Evolutionary conservation across 2,888 invertebrate species (phyloP).

Genomic region (Diadromus collaris): DNA sequence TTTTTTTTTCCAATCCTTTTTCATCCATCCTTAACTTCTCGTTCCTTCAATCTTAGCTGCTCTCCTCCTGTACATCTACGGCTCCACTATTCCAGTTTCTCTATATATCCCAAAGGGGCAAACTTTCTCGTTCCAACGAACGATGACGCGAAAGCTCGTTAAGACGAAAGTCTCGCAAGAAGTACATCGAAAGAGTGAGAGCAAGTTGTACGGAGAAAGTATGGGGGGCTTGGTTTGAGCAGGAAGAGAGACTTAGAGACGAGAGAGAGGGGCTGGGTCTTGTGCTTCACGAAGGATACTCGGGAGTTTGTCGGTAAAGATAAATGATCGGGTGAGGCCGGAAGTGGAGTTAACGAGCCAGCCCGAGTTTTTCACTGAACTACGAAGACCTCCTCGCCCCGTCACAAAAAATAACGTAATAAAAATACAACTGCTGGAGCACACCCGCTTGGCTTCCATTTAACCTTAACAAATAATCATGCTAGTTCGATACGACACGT

Average conservation of each 20-base stretch:
- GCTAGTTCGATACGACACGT: background rate
- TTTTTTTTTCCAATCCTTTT: conserved; percentile 38
- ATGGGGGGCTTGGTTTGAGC: conserved; percentile 1
- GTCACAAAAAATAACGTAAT: conserved; percentile 35
- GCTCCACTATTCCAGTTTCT: conserved; percentile 17
- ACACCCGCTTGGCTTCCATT: conserved; percentile 1
- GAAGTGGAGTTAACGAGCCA: conserved; percentile 63
- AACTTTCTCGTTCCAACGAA: conserved; percentile 56
- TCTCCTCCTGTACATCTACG: conserved; percentile 16
- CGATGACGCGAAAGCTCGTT: conserved; percentile 58
- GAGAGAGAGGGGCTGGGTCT: conserved; percentile 25
- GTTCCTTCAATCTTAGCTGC: conserved; percentile 56
- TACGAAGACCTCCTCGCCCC: conserved; percentile 13
- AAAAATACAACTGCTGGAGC: conserved; percentile 31
- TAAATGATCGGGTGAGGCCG: conserved; percentile 57
- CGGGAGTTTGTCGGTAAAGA: conserved; percentile 61
- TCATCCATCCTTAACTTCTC: conserved; percentile 40
- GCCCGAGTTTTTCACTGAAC: conserved; percentile 52
- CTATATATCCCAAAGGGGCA: conserved; percentile 49
- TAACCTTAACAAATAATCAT: conserved; percentile 24
- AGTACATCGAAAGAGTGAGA: conserved; percentile 37
- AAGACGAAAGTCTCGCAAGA: conserved; percentile 53
- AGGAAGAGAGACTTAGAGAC: conserved; percentile 8
- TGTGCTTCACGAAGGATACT: conserved; percentile 18
- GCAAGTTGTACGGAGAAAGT: conserved; percentile 12